Evolutionary conservation across 2,113 vertebrate species (phyloP).

Genomic region (Scartelaos histophorus): DNA sequence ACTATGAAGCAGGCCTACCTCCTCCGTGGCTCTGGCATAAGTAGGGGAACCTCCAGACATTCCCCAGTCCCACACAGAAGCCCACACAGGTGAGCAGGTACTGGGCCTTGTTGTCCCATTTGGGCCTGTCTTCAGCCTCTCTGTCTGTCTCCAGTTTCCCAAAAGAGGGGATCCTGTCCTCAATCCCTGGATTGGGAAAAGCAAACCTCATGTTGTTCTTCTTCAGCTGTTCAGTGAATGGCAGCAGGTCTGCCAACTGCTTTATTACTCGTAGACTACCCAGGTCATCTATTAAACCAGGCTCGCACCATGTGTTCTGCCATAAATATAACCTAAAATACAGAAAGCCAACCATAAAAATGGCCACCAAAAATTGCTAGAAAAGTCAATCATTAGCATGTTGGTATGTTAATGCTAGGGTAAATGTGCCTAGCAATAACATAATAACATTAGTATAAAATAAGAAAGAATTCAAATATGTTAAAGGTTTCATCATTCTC

Average conservation of each 20-base stretch:
- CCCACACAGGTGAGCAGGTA: conserved; percentile 97
- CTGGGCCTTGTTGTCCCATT: conserved; percentile 98
- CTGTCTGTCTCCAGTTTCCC: conserved; percentile 77
- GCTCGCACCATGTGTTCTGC: neutral
- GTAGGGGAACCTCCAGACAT: conserved; percentile 97
- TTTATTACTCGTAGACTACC: neutral
- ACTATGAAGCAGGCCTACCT: conserved; percentile 76
- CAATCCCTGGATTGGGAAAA: conserved; percentile 88
- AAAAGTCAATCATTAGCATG: too few relatives aligned
- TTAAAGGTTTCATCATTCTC: too few relatives aligned
- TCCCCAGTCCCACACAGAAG: conserved; percentile 95
- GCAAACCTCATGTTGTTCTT: conserved; percentile 78
- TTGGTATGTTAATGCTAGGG: too few relatives aligned
- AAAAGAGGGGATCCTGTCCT: conserved; percentile 84
- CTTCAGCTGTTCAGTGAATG: neutral
- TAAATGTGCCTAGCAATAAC: too few relatives aligned
- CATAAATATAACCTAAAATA: neutral
- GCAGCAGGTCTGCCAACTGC: neutral
- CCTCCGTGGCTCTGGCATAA: conserved; percentile 97
- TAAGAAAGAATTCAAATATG: too few relatives aligned
- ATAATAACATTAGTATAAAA: too few relatives aligned
- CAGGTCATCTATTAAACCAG: neutral
- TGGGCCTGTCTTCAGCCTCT: conserved; percentile 83
- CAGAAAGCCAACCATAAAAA: neutral
- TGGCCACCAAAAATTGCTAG: too few relatives aligned